Evolutionary conservation across 2,113 vertebrate genomes (phyloP), one percentile per base, ranked within the genome.

Genomic region (Chamaea fasciata): DNA sequence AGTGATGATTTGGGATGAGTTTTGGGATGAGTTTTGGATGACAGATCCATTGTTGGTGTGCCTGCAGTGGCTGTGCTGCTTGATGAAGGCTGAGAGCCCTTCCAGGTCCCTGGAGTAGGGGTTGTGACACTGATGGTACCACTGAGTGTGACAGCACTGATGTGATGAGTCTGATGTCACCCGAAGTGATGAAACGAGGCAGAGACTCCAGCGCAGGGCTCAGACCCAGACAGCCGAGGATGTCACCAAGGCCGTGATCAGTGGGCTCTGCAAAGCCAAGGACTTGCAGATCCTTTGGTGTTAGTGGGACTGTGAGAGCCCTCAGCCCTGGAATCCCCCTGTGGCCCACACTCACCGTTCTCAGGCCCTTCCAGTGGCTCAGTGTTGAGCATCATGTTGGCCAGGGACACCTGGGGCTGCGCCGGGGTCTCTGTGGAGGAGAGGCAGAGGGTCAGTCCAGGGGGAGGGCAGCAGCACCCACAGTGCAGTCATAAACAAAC

Each of bases 281-380:
- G 37, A 33, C 44, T 79, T 4, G 1, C 57, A 60, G 52, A 65
- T 74, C 53, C 33, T 70, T 13, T 57, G 63, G 22, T 56, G 35
- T 35, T 5, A 14, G 47, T 1, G 2, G 19, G 33, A 44, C 44
- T 78, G 28, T 49, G 56, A 65, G 57, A 83, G 31, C 5, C 24
- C 42, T 30, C 27, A 59, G 33, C 74, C 42, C 79, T 55, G 39
- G 9, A 10, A 10, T 53, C 30, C 53, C 47, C 30, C 26, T 4
- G 1, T 24, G 1, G 2, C 44, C 57, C 68, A 1, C 10, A 97
- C 99, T 98, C 95, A 99, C 99, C 98, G 30, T 67, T 97, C 59
- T 98, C 95, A 3, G 98, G 98, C 67, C 91, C 96, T 78, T 98
- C 97, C 97, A 98, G 85, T 0, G 98, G 98, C 47, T 98, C 95